Evolutionary conservation across 2,888 invertebrate species (phyloP), one percentile per base, ranked within the genome.

Genomic region (Platycheirus rosarum): DNA sequence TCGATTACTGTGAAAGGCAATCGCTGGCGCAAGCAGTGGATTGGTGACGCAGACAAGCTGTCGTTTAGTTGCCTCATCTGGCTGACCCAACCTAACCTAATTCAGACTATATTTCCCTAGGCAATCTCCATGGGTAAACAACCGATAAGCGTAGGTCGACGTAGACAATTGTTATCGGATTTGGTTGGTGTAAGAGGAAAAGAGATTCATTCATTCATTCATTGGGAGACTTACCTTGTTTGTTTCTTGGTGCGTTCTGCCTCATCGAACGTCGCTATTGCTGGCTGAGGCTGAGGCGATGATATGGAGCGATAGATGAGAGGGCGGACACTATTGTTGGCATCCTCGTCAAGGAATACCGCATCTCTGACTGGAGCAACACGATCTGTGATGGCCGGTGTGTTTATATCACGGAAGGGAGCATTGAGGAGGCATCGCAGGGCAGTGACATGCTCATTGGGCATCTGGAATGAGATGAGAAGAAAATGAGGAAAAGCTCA

Each of bases 341-440:
- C 87, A 66, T 87, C 85, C 40, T 89, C 88, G 74, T 90, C 88
- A 7, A 88, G 85, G 66, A 88, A 89, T 40, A 89, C 89, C 32
- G 88, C 88, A 85, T 89, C 88, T 75, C 88, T 88, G 8, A 89
- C 88, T 37, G 89, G 87, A 26, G 88, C 86, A 13, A 87, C 69
- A 20, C 89, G 89, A 74, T 78, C 78, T 75, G 86, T 85, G 29
- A 85, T 85, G 23, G 85, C 85, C 35, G 89, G 87, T 26, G 89
- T 87, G 60, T 88, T 88, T 26, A 89, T 84, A 82, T 90, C 89
- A 11, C 89, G 87, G 68, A 90, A 89, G 13, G 90, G 87, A 5
- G 87, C 88, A 75, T 89, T 87, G 26, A 90, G 82, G 1, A 90
- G 84, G 62, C 89, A 90, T 66, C 89, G 88, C 35, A 90, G 85